Conservation (phyloP, 2,113 vertebrate species). For the Tinamus guttatus region DNA sequence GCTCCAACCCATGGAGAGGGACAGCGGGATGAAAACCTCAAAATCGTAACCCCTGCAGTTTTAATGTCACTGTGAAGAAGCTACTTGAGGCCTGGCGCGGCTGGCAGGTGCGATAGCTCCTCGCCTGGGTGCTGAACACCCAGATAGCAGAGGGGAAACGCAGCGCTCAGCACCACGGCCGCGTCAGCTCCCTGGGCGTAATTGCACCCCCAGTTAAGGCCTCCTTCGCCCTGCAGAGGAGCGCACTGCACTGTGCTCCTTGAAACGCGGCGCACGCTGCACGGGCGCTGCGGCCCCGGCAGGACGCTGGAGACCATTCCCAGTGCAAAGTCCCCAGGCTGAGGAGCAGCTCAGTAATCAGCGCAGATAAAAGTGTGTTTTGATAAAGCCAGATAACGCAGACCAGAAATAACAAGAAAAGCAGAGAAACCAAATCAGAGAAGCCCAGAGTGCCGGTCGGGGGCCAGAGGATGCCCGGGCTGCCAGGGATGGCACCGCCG, state of each 20-base stretch:
- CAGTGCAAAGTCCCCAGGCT: no score
- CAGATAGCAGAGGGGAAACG: not conserved
- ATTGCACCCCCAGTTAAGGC: not conserved
- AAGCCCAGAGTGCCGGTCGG: not conserved
- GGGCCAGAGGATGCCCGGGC: not conserved
- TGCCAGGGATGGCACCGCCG: not conserved
- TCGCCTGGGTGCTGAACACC: no score
- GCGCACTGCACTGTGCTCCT: fast-evolving
- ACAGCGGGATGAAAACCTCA: not conserved
- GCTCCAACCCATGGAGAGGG: not conserved
- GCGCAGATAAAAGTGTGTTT: not conserved
- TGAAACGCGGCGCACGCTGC: fast-evolving
- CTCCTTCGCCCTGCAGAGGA: fast-evolving
- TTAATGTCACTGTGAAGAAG: not conserved
- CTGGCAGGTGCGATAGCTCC: not conserved
- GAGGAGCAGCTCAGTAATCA: no score
- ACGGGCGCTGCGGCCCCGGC: fast-evolving
- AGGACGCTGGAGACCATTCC: not conserved
- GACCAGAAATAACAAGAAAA: not conserved
- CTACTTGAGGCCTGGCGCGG: no score
- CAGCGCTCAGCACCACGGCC: not conserved
- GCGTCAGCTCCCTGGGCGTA: not conserved
- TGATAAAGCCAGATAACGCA: not conserved
- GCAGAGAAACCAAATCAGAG: slow-evolving; percentile 23
- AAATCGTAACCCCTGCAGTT: not conserved